Base-by-base conservation (phyloP, 2,113 vertebrate species). In the Etia nguti region DNA sequence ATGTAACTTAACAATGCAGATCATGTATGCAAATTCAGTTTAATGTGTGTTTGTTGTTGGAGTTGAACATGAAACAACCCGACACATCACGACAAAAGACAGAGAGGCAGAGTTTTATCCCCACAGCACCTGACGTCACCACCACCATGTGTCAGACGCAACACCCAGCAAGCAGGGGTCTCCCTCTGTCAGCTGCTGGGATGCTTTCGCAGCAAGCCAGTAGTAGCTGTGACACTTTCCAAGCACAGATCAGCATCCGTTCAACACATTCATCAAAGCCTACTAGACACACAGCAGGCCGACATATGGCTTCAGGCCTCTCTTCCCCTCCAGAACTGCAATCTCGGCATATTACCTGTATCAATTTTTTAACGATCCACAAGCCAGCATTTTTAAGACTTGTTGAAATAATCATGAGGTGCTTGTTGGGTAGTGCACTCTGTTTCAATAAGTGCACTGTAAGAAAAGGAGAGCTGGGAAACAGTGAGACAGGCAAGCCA, bases 331-430 rank as follows among this genome's bases (percentile, higher is more conserved):
- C 82, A 89, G 85, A 90, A 89, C 80, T 88, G 90, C 91, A 88
- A 93, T 92, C 86, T 85, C 85, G 3, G 92, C 86, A 94, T 94
- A 93, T 94, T 93, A 93, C 77, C 75, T 38, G 2, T 88, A 95
- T 95, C 77, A 91, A 94, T 95, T 85, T 94, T 93, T 95, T 86
- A 93, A 91, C 81, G 10, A 92, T 92, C 88, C 92, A 85, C 79
- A 43, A 68, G 94, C 88, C 77, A 60, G 92, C 75, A 88, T 91
- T 95, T 93, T 94, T 89, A 92, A 89, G 54, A 88, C 92, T 86
- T 91, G 91, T 93, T 95, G 90, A 95, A 95, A 95, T 94, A 94
- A 94, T 94, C 84, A 95, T 94, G 94, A 96, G 90, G 91, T 83
- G 87, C 93, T 95, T 90, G 92, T 92, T 94, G 88, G 87, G 90